Conservation (phyloP, 2,113 vertebrate species). For the Forbesichthys agassizii region DNA sequence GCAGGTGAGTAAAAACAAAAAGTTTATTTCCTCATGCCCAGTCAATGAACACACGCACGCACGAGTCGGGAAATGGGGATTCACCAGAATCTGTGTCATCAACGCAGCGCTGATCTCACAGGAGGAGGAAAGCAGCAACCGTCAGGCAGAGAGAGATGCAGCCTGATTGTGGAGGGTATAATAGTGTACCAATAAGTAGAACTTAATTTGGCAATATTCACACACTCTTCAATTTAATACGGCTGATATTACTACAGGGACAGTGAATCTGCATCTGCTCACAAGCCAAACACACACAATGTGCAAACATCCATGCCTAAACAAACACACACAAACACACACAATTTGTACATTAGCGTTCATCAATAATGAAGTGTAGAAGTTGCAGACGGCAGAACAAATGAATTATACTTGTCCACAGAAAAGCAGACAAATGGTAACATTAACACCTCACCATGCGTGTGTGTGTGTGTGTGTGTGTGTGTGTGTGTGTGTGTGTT, state of each 20-base stretch:
- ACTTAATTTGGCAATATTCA: constrained; percentile 64
- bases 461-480: constrained; percentile 4
- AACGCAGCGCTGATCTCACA: constrained; percentile 52
- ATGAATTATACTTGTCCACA: constrained; percentile 41
- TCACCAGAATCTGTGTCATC: constrained; percentile 51
- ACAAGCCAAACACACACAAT: constrained; percentile 26
- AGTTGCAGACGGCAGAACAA: constrained; percentile 48
- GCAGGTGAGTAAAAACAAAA: constrained; percentile 57
- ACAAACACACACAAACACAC: background rate
- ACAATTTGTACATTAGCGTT: constrained; percentile 34
- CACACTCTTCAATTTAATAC: constrained; percentile 67
- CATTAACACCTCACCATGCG: constrained; percentile 33
- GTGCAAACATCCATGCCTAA: background rate
- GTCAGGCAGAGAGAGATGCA: background rate
- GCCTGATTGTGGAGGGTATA: constrained; percentile 59
- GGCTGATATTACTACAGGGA: constrained; percentile 58
- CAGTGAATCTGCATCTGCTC: constrained; percentile 57
- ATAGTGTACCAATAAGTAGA: constrained; percentile 58
- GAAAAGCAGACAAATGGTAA: constrained; percentile 44
- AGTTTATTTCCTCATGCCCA: constrained; percentile 63
- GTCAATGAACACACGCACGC: constrained; percentile 43
- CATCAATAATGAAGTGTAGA: constrained; percentile 65
- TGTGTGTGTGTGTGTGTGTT: constrained; percentile 4
- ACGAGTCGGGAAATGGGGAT: constrained; percentile 39
- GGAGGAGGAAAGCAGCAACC: constrained; percentile 3